Evolutionary conservation across 2,888 invertebrate genomes (phyloP).

Genomic region (Leptopterna dolabrata): DNA sequence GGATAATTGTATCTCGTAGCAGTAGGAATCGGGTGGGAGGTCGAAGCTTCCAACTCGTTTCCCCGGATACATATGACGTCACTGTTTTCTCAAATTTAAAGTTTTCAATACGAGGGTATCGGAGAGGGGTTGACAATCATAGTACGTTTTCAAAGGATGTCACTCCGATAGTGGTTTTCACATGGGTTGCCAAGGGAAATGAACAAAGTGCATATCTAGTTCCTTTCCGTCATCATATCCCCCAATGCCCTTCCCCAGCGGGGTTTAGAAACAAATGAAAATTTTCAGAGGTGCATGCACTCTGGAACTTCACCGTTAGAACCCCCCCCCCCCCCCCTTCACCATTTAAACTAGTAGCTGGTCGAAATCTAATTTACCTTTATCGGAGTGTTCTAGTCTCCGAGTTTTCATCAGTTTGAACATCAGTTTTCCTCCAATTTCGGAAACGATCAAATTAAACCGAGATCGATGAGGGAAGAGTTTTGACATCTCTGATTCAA

Average conservation of each 20-base stretch:
- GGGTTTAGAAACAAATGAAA: conserved; percentile 40
- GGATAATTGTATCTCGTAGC: conserved; percentile 43
- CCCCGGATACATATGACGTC: conserved; percentile 47
- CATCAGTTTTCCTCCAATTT: neutral
- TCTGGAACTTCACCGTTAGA: neutral
- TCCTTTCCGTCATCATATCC: conserved; percentile 30
- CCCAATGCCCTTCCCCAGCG: conserved; percentile 11
- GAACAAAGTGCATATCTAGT: conserved; percentile 49
- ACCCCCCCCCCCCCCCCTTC: no score
- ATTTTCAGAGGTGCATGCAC: conserved; percentile 21
- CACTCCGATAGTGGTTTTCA: conserved; percentile 28
- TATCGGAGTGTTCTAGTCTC: neutral
- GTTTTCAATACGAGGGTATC: neutral
- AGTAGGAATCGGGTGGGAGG: neutral
- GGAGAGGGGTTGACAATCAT: conserved; percentile 32
- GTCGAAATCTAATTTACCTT: conserved; percentile 35
- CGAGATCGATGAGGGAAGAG: neutral
- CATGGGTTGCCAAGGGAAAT: conserved; percentile 40
- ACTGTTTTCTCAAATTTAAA: conserved; percentile 40
- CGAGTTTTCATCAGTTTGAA: neutral
- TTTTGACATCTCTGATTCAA: conserved; percentile 1
- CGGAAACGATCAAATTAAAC: conserved; percentile 1
- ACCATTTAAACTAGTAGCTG: conserved; percentile 9
- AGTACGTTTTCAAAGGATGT: conserved; percentile 41
- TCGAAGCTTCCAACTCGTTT: conserved; percentile 9